Base-by-base conservation (phyloP, 2,888 invertebrate genomes). In the Brachyptera risi region DNA sequence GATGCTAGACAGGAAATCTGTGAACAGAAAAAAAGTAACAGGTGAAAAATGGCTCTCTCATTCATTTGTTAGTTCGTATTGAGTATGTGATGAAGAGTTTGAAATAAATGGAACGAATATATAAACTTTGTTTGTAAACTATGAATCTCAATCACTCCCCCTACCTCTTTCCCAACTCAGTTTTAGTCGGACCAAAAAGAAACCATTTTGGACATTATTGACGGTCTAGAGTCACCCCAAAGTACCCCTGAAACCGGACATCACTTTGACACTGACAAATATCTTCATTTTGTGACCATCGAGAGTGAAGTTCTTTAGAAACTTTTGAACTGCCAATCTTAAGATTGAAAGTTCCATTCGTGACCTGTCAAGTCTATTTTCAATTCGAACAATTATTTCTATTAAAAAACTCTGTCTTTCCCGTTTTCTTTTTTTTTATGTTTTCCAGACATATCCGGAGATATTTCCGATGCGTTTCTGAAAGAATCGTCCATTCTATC, bases 211-310 rank as follows among this genome's bases (percentile, higher is more conserved):
- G 21, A 54, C 54, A 19, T 54, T 54, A 54, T 54, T 54, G 54
- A 54, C 54, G 35, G 54, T 35, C 24, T 21, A 54, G n/a, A 37
- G 31, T 54, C 54, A 54, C 54, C 50, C 50, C 27, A 51, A 51
- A 24, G 17, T 24, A 24, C 50, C 54, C 54, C 54, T 37, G 17
- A 54, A 37, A 54, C 57, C 50, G 63, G 58, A 60, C 50, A 49
- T 42, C 42, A 21, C 47, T n/a, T n/a, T 57, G 63, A 60, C 63
- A 60, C 60, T 60, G 63, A 63, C 63, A 63, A 63, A 63, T 63
- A 60, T 60, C 63, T 63, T 63, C 60, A 60, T 60, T 58, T 60
- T 42, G n/a, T n/a, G n/a, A n/a, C 35, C 54, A n/a, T 27, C 27
- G 27, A 27, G 26, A 19, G 27, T 31, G 50, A 31, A 31, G 26